Conservation (phyloP, 2,888 invertebrate genomes). For the Vandiemenella viatica region DNA sequence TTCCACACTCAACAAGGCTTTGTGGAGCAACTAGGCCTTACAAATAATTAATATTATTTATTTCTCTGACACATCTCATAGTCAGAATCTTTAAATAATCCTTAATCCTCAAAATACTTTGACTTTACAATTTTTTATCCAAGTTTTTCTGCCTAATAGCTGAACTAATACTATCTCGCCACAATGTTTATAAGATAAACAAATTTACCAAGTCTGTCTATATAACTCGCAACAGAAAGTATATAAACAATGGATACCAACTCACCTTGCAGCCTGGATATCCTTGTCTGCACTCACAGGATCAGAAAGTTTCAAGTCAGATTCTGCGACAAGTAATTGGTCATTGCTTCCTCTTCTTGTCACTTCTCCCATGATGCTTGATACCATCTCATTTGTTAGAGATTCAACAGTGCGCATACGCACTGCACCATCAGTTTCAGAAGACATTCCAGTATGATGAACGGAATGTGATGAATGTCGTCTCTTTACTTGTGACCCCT, state of each 20-base stretch:
- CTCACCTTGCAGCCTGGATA: slow-evolving; percentile 8
- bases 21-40: too few species aligned
- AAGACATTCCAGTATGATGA: background rate
- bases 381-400: slow-evolving; percentile 34
- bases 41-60: too few species aligned
- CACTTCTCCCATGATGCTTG: slow-evolving; percentile 36
- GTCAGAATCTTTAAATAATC: too few species aligned
- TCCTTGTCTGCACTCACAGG: slow-evolving; percentile 3
- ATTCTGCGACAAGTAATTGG: background rate
- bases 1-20: too few species aligned
- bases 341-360: slow-evolving; percentile 26
- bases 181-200: background rate
- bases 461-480: slow-evolving; percentile 15
- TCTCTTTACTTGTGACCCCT: slow-evolving; percentile 12
- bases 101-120: too few species aligned
- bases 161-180: too few species aligned
- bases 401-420: slow-evolving; percentile 29
- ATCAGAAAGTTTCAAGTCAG: background rate
- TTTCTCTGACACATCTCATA: too few species aligned
- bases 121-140: too few species aligned
- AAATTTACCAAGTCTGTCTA: background rate
- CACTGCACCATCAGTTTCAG: background rate
- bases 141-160: too few species aligned
- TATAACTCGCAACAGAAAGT: background rate
- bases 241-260: background rate